Evolutionary conservation across 1,140 invertebrate genomes (phyloP).

Genomic region (Eriosoma lanigerum): DNA sequence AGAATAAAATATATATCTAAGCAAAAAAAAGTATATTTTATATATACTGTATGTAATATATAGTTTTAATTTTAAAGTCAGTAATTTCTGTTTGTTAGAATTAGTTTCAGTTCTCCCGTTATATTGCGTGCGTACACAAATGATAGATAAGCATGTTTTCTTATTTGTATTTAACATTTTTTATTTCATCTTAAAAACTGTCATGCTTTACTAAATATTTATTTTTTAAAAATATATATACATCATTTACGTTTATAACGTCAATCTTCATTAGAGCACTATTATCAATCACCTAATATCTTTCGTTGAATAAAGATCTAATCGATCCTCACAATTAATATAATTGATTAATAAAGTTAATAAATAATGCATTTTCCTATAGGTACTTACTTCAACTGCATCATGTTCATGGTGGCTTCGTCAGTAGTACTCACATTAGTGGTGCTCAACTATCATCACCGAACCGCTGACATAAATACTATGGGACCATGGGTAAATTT

Average conservation of each 20-base stretch:
- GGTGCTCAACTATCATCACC: conserved; percentile 97
- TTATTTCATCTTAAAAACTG: neutral
- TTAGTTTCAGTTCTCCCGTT: conserved; percentile 12
- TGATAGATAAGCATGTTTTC: conserved; percentile 26
- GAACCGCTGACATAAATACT: conserved; percentile 92
- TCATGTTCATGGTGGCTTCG: conserved; percentile 99
- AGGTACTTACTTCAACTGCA: conserved; percentile 99
- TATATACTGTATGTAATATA: no score
- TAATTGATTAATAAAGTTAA: neutral
- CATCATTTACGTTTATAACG: neutral
- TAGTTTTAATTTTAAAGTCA: neutral
- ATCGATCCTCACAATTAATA: neutral
- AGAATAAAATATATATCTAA: no score
- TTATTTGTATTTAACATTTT: neutral
- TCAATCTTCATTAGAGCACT: neutral
- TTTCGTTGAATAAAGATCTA: neutral
- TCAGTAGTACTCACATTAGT: conserved; percentile 97
- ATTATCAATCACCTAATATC: neutral
- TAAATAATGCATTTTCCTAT: conserved; percentile 54
- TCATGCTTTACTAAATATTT: conserved; percentile 32
- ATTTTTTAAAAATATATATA: neutral
- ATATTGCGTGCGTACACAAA: conserved; percentile 27
- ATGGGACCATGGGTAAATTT: conserved; percentile 93
- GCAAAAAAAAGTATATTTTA: no score
- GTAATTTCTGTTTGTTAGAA: neutral